Conservation (phyloP, 2,797 vertebrate species). For the Nannoperca obscura region DNA sequence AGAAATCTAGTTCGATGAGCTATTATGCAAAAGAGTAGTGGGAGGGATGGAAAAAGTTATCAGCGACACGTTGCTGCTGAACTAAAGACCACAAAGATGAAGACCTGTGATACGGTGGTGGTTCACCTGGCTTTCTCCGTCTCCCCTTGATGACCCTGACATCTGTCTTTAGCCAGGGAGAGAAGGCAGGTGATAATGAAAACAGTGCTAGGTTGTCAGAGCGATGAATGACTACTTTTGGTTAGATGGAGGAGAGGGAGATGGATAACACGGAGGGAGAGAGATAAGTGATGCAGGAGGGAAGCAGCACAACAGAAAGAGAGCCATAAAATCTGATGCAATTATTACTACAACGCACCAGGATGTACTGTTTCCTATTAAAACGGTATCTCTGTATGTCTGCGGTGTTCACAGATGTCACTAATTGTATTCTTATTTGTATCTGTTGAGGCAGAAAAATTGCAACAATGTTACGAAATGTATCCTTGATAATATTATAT, state of each 20-base stretch:
- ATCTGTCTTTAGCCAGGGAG: constrained; percentile 58
- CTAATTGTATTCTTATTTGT: constrained; percentile 49
- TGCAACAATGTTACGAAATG: too few relatives aligned
- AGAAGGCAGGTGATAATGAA: constrained; percentile 65
- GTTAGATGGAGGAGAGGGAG: constrained; percentile 56
- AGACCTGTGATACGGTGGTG: constrained; percentile 4
- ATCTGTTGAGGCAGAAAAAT: constrained; percentile 20
- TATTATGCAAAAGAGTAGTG: neutral
- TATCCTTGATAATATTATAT: too few relatives aligned
- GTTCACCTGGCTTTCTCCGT: constrained; percentile 9
- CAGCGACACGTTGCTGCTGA: constrained; percentile 31
- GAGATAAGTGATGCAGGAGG: constrained; percentile 40
- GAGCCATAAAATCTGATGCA: constrained; percentile 49
- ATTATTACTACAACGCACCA: constrained; percentile 26
- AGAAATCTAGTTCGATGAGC: constrained; percentile 11
- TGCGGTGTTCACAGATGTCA: constrained; percentile 20
- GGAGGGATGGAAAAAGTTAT: constrained; percentile 37
- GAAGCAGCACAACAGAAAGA: constrained; percentile 41
- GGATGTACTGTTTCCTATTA: constrained; percentile 40
- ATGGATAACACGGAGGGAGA: constrained; percentile 46
- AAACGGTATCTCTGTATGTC: constrained; percentile 24
- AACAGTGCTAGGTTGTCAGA: constrained; percentile 52
- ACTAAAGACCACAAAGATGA: constrained; percentile 44
- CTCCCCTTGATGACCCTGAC: constrained; percentile 51
- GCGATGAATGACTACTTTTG: constrained; percentile 57